These are phyloP conservation scores for Chloroceryle inda DNA, from an alignment of 2,797 vertebrate species.

Conservation along the genomic window DNA sequence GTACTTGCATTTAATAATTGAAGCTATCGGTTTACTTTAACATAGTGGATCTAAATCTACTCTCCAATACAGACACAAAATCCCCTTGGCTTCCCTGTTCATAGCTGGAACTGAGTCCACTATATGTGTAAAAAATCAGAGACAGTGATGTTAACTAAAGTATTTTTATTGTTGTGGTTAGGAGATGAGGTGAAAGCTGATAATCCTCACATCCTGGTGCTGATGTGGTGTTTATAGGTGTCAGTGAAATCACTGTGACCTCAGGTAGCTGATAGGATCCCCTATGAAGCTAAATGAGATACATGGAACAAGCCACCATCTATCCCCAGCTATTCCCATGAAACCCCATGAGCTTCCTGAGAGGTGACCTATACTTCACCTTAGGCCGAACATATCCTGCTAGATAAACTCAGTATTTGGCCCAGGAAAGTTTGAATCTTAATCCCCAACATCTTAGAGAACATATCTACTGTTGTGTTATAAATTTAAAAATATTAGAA, in stretches of 20 bases:
- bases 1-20: slow-evolving; percentile 44
- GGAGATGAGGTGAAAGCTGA: background rate
- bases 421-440: background rate
- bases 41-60: background rate
- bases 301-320: background rate
- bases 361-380: background rate
- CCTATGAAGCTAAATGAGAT: background rate
- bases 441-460: background rate
- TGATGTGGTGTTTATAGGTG: background rate
- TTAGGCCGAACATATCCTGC: background rate
- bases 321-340: background rate
- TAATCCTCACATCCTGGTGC: background rate
- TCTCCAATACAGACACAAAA: slow-evolving; percentile 25
- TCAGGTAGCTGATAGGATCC: background rate
- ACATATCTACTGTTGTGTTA: background rate
- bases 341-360: background rate
- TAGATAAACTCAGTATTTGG: background rate
- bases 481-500: background rate
- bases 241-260: background rate
- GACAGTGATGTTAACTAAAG: background rate
- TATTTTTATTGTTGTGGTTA: background rate
- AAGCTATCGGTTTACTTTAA: slow-evolving; percentile 59
- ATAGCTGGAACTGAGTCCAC: background rate
- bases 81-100: background rate
- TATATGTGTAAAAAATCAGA: background rate